phyloP scores from a whole-genome alignment of 2,797 vertebrate species.

The Microhierax caerulescens region DNA sequence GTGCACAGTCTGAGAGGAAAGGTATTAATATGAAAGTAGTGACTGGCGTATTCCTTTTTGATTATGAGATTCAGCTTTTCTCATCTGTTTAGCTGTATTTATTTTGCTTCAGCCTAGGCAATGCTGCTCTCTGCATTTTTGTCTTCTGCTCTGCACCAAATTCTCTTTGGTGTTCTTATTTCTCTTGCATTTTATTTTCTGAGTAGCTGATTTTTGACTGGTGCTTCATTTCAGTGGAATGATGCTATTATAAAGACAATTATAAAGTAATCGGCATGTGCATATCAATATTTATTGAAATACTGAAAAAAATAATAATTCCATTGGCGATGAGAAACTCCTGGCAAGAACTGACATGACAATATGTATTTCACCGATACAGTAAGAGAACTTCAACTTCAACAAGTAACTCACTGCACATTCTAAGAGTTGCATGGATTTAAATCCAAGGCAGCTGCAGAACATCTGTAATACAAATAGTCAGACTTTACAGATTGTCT shows the following conservation, averaged over 20 bases:
- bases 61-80: not conserved
- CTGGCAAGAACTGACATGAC: slow-evolving; percentile 80
- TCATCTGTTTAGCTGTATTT: not conserved
- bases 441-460: slow-evolving; percentile 78
- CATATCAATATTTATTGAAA: slow-evolving; percentile 92
- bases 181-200: not conserved
- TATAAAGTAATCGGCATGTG: slow-evolving; percentile 67
- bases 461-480: slow-evolving; percentile 71
- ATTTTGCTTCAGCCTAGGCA: not conserved
- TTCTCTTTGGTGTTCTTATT: not conserved
- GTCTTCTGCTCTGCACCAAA: not conserved
- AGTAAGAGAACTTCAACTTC: slow-evolving; percentile 74
- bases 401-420: slow-evolving; percentile 75
- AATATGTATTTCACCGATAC: slow-evolving; percentile 79
- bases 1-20: not conserved
- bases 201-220: not conserved
- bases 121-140: not conserved
- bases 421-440: slow-evolving; percentile 70
- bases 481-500: slow-evolving; percentile 69
- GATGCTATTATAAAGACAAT: slow-evolving; percentile 77
- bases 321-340: slow-evolving; percentile 81
- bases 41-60: not conserved
- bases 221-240: slow-evolving; percentile 68
- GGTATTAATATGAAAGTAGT: not conserved
- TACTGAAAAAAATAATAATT: slow-evolving; percentile 81